phyloP scores from a whole-genome alignment of 2,888 invertebrate genomes.

The Mimumesa dahlbomi region DNA sequence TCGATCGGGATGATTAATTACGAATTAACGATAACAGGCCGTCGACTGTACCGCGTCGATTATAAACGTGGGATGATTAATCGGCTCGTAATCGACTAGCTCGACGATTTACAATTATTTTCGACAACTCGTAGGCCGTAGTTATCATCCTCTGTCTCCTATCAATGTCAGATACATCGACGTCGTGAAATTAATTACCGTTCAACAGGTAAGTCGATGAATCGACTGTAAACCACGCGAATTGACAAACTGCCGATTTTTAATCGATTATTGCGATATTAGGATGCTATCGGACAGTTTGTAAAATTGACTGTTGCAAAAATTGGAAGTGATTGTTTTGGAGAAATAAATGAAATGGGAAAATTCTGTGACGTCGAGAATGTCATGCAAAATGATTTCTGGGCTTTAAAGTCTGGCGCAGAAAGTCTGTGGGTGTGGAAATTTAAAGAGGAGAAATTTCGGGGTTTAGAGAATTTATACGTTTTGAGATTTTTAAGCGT shows the following conservation, averaged over 20 bases:
- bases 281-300: no score
- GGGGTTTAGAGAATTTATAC: no score
- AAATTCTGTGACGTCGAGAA: no score
- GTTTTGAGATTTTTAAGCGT: no score
- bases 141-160: slow-evolving; percentile 6
- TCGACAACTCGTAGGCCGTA: slow-evolving; percentile 13
- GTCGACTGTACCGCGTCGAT: slow-evolving; percentile 51
- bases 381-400: no score
- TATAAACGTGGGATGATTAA: slow-evolving; percentile 47
- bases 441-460: no score
- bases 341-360: no score
- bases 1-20: slow-evolving; percentile 45
- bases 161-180: slow-evolving; percentile 19
- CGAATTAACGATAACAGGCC: slow-evolving; percentile 37
- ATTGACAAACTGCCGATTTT: slow-evolving; percentile 33
- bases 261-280: background rate
- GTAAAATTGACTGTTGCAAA: no score
- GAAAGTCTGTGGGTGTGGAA: no score
- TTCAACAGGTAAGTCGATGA: slow-evolving; percentile 57
- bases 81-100: slow-evolving; percentile 24
- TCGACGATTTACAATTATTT: slow-evolving; percentile 41
- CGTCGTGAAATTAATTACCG: slow-evolving; percentile 55
- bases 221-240: slow-evolving; percentile 32
- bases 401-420: no score
- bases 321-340: no score